A percentile compares a stretch with the other conserved stretches of the same genome.
These are phyloP conservation scores for Frankliniella fusca DNA, from an alignment of 2,888 invertebrate genomes.

Conservation along the genomic window DNA sequence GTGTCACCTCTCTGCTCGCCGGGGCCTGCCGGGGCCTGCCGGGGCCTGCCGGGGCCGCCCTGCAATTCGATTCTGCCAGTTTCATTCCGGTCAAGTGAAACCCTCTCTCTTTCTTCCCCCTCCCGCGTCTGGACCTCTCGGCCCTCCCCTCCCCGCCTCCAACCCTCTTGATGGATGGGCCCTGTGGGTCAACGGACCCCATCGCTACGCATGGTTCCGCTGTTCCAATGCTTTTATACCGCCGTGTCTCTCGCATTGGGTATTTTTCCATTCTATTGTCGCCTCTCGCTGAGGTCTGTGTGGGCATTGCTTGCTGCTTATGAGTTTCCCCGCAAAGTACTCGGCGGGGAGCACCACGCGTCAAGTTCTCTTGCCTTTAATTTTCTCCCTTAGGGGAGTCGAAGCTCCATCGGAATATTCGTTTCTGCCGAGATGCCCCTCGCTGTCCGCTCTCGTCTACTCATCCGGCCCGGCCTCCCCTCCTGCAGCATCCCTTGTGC, in stretches of 20 bases:
- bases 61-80: slow-evolving; percentile 22
- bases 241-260: background rate
- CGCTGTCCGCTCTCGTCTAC: background rate
- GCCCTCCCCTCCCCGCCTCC: slow-evolving; percentile 37
- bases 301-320: too few relatives aligned
- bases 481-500: slow-evolving; percentile 36
- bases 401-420: too few relatives aligned
- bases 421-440: too few relatives aligned
- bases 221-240: slow-evolving; percentile 39
- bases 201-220: background rate
- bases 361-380: too few relatives aligned
- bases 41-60: slow-evolving; percentile 36
- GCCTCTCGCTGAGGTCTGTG: too few relatives aligned
- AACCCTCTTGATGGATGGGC: slow-evolving; percentile 52
- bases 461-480: background rate
- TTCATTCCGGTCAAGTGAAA: slow-evolving; percentile 29
- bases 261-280: slow-evolving; percentile 33
- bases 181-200: slow-evolving; percentile 54
- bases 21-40: slow-evolving; percentile 35
- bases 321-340: too few relatives aligned
- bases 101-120: slow-evolving; percentile 41
- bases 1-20: slow-evolving; percentile 7
- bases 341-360: too few relatives aligned
- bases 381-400: too few relatives aligned
- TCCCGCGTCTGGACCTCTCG: too few relatives aligned